phyloP scores from a whole-genome alignment of 2,888 invertebrate genomes.

The Acrobasis consociella region DNA sequence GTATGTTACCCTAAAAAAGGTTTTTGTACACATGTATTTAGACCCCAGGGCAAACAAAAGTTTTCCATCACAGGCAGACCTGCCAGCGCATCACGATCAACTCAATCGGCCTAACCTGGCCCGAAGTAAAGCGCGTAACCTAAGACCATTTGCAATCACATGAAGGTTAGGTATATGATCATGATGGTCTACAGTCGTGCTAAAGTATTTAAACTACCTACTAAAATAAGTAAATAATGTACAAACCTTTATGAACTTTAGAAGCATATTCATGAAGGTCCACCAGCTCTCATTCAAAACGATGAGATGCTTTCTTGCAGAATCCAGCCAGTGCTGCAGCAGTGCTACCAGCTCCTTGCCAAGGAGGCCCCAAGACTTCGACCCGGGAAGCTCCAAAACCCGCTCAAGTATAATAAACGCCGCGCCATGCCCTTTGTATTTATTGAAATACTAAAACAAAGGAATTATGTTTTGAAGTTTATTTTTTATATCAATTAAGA shows the following conservation, averaged over 20 bases:
- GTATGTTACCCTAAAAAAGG: no score
- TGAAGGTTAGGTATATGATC: no score
- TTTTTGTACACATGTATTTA: no score
- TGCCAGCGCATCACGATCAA: no score
- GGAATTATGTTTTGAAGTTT: slow-evolving; percentile 1
- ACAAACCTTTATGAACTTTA: slow-evolving; percentile 60
- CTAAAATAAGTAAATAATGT: neutral
- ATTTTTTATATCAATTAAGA: neutral
- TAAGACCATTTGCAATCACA: no score
- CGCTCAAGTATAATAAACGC: slow-evolving; percentile 54
- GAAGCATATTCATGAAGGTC: slow-evolving; percentile 54
- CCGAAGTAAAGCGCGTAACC: no score
- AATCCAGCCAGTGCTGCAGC: slow-evolving; percentile 65
- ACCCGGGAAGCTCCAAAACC: slow-evolving; percentile 52
- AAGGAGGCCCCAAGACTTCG: slow-evolving; percentile 59
- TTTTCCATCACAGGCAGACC: no score
- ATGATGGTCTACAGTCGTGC: no score
- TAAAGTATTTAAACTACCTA: no score
- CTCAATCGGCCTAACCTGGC: no score
- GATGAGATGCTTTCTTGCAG: slow-evolving; percentile 56
- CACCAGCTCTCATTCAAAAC: slow-evolving; percentile 58
- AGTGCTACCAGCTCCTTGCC: slow-evolving; percentile 55
- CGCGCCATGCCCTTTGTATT: slow-evolving; percentile 58
- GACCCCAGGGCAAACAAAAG: no score
- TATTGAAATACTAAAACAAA: slow-evolving; percentile 60